Evolutionary conservation across 2,113 vertebrate genomes (phyloP).

Genomic region (Prolemur simus): DNA sequence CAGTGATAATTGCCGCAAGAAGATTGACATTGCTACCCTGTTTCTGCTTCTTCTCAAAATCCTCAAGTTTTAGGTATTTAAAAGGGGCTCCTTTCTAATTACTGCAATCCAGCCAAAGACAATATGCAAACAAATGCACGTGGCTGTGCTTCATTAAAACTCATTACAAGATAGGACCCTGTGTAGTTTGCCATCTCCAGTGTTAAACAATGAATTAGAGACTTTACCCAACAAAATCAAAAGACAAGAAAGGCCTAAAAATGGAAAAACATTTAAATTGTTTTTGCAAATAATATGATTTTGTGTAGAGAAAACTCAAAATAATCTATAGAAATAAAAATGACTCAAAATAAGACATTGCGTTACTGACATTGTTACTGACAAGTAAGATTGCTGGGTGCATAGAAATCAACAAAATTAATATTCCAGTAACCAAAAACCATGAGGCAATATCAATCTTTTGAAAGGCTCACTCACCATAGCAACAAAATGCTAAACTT

Average conservation of each 20-base stretch:
- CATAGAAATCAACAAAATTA: not conserved
- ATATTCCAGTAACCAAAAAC: not conserved
- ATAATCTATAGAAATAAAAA: not conserved
- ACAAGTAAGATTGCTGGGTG: not conserved
- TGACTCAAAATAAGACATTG: not conserved
- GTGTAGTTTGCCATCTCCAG: not conserved
- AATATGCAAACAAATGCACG: not conserved
- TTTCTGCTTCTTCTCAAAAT: not conserved
- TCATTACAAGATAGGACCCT: not conserved
- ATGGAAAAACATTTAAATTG: not conserved
- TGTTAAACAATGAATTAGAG: no score
- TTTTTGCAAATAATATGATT: not conserved
- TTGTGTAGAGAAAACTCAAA: not conserved
- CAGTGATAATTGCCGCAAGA: fast-evolving
- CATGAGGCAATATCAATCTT: not conserved
- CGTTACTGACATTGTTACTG: not conserved
- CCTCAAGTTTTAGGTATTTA: no score
- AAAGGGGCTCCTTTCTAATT: not conserved
- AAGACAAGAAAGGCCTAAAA: not conserved
- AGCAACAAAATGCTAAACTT: not conserved
- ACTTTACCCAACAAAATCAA: not conserved
- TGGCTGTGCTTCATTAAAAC: no score
- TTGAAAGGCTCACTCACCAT: no score
- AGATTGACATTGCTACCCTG: not conserved
- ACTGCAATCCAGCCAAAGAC: not conserved